Evolutionary conservation across 1,140 invertebrate species (phyloP).

Genomic region (Bombyx mandarina): DNA sequence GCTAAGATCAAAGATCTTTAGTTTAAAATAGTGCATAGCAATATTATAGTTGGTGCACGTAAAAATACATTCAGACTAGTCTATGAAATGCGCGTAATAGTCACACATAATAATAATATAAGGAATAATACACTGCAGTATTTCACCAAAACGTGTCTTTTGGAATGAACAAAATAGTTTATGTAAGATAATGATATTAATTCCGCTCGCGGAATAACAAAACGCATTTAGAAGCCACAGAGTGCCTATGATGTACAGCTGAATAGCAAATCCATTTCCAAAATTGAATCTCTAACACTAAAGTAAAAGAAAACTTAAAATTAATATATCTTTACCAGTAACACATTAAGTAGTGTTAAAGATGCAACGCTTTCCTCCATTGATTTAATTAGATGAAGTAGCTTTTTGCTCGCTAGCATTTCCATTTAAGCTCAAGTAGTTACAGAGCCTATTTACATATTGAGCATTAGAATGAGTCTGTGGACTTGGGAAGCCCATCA

Average conservation of each 20-base stretch:
- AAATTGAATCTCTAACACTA: no score
- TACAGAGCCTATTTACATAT: conserved; percentile 16
- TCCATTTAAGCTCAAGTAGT: conserved; percentile 30
- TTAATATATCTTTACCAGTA: conserved; percentile 23
- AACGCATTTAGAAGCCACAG: no score
- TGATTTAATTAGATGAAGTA: conserved; percentile 37
- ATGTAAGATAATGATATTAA: background rate
- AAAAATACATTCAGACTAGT: no score
- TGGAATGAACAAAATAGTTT: background rate
- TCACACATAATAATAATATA: no score
- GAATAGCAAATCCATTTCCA: no score
- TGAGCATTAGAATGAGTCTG: conserved; percentile 57
- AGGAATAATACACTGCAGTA: conserved; percentile 16
- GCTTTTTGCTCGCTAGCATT: conserved; percentile 38
- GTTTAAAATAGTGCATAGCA: no score
- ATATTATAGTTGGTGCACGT: no score
- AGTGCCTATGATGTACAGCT: no score
- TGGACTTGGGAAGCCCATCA: conserved; percentile 28
- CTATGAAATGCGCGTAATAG: no score
- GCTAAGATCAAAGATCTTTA: no score
- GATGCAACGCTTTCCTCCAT: conserved; percentile 50
- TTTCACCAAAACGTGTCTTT: conserved; percentile 11
- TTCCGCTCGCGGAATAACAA: no score
- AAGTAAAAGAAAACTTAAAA: no score
- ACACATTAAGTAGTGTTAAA: conserved; percentile 20